Percentiles rank a stretch among this genome's conserved stretches.
Conservation (phyloP, 2,113 vertebrate genomes). For the Hucho hucho region DNA sequence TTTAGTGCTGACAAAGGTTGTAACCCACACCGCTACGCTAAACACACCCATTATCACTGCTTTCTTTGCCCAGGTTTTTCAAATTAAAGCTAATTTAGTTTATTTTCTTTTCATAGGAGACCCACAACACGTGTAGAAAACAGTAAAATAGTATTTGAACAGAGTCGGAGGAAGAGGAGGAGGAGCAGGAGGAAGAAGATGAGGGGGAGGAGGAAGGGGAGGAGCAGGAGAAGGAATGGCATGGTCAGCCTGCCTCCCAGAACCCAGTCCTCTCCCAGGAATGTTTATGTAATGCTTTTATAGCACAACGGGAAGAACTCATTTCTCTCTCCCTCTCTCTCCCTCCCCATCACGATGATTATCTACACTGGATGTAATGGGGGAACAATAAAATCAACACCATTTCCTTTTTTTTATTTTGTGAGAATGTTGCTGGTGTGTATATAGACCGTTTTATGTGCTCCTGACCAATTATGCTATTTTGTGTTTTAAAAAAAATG, state of each 20-base stretch:
- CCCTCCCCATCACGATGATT: slow-evolving; percentile 39
- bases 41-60: slow-evolving; percentile 6
- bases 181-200: not conserved
- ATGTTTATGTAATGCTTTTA: slow-evolving; percentile 44
- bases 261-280: slow-evolving; percentile 21
- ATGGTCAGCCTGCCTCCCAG: not conserved
- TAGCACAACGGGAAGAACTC: slow-evolving; percentile 7
- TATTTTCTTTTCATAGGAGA: not conserved
- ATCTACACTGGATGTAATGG: slow-evolving; percentile 69
- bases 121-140: not conserved
- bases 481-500: no score
- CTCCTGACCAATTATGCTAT: no score
- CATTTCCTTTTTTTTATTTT: slow-evolving; percentile 66
- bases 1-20: slow-evolving; percentile 1
- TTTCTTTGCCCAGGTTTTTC: not conserved
- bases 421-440: no score
- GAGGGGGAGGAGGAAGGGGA: not conserved
- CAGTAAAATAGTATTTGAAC: not conserved
- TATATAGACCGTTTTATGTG: no score
- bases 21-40: not conserved
- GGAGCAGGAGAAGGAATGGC: not conserved
- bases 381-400: slow-evolving; percentile 67
- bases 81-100: not conserved
- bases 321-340: slow-evolving; percentile 1
- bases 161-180: not conserved